A percentile compares a stretch with the other conserved stretches of the same genome.
Evolutionary conservation across 2,888 invertebrate genomes (phyloP).

Genomic region (Craniophora ligustri): DNA sequence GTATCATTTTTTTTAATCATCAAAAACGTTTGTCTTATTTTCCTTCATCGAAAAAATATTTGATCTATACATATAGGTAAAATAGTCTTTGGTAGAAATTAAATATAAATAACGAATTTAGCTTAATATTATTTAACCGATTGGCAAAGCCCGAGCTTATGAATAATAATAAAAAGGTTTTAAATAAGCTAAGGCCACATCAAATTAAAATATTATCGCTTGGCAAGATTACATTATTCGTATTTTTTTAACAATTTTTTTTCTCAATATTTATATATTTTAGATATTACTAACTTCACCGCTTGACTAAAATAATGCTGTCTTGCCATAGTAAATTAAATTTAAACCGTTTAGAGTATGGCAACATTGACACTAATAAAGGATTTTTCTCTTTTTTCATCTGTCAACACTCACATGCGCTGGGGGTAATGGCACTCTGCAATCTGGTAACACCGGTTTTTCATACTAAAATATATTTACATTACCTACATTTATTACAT

Average conservation of each 20-base stretch:
- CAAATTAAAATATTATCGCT: slow-evolving; percentile 48
- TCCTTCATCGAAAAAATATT: slow-evolving; percentile 38
- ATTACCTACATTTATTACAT: slow-evolving; percentile 42
- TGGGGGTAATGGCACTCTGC: slow-evolving; percentile 87
- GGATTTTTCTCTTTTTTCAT: slow-evolving; percentile 84
- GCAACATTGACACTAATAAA: slow-evolving; percentile 77
- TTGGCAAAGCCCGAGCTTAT: slow-evolving; percentile 31
- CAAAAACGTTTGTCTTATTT: slow-evolving; percentile 18
- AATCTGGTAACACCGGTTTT: slow-evolving; percentile 87
- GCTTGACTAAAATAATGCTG: slow-evolving; percentile 70
- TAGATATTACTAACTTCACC: slow-evolving; percentile 57
- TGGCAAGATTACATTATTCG: slow-evolving; percentile 78
- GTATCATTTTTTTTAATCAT: too few species aligned
- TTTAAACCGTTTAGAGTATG: slow-evolving; percentile 38
- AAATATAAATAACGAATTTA: slow-evolving; percentile 18
- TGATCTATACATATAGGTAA: neutral
- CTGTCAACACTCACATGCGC: slow-evolving; percentile 84
- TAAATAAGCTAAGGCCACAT: slow-evolving; percentile 17
- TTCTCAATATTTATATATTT: slow-evolving; percentile 28
- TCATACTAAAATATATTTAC: slow-evolving; percentile 75
- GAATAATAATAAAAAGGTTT: slow-evolving; percentile 15
- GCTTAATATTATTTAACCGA: slow-evolving; percentile 41
- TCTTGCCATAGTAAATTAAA: slow-evolving; percentile 68
- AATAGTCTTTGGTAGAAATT: slow-evolving; percentile 15
- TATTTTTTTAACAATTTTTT: slow-evolving; percentile 37